Conservation (phyloP, 2,113 vertebrate species). For the Cyrtonyx montezumae region DNA sequence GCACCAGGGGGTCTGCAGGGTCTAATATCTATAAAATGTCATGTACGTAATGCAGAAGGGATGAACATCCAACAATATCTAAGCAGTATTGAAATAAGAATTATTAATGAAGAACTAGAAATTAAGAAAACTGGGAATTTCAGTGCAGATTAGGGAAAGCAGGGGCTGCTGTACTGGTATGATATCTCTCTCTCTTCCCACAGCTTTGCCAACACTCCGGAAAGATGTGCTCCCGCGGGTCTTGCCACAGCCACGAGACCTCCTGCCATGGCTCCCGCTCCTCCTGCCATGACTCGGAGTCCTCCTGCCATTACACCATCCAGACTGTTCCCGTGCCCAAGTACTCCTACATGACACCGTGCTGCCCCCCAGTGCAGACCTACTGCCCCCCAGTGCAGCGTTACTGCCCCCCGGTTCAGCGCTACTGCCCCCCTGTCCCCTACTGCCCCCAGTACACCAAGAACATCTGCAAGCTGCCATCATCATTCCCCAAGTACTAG, state of each 20-base stretch:
- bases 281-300: background rate
- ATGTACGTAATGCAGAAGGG: too few species aligned
- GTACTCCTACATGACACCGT: background rate
- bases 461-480: background rate
- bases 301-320: constrained; percentile 22
- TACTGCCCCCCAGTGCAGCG: background rate
- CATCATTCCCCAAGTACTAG: background rate
- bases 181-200: background rate
- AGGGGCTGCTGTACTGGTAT: fast-evolving
- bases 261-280: background rate
- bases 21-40: fast-evolving
- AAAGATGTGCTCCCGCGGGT: background rate
- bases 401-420: background rate
- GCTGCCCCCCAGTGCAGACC: background rate
- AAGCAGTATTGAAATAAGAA: fast-evolving
- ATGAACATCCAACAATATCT: background rate
- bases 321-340: constrained; percentile 16
- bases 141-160: background rate
- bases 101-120: background rate
- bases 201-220: fast-evolving
- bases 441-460: constrained; percentile 1
- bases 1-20: background rate
- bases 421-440: background rate
- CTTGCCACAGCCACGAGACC: background rate
- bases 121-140: background rate